Conservation (phyloP, 1,140 invertebrate species). For the Drosophila paulistorum region DNA sequence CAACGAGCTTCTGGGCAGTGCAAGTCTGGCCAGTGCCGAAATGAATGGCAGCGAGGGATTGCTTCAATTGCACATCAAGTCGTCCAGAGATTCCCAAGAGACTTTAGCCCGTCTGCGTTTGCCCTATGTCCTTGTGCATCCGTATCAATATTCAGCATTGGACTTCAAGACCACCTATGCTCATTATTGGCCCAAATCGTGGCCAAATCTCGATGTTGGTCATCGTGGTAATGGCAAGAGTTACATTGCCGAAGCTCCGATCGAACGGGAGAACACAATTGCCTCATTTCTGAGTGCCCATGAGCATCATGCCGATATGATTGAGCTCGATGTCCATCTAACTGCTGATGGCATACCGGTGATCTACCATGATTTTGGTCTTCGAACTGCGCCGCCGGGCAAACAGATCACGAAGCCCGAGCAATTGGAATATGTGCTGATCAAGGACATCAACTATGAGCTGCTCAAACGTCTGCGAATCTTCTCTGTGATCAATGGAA, state of each 20-base stretch:
- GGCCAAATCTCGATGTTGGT: slow-evolving; percentile 94
- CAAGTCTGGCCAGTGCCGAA: slow-evolving; percentile 85
- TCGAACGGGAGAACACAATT: slow-evolving; percentile 96
- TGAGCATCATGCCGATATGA: slow-evolving; percentile 94
- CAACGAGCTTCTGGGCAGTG: slow-evolving; percentile 89
- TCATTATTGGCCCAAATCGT: slow-evolving; percentile 92
- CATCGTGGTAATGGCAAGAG: slow-evolving; percentile 93
- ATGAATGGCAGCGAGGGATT: slow-evolving; percentile 88
- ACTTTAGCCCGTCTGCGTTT: slow-evolving; percentile 87
- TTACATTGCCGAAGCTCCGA: slow-evolving; percentile 87
- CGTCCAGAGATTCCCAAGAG: slow-evolving; percentile 83
- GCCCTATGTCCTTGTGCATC: slow-evolving; percentile 88
- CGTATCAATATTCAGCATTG: slow-evolving; percentile 87
- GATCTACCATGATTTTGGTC: slow-evolving; percentile 97
- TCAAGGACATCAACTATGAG: slow-evolving; percentile 94
- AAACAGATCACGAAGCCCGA: slow-evolving; percentile 87
- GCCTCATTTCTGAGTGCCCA: slow-evolving; percentile 95
- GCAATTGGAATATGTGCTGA: slow-evolving; percentile 93
- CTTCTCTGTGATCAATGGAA: slow-evolving; percentile 72
- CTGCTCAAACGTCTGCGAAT: slow-evolving; percentile 93
- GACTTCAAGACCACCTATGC: slow-evolving; percentile 92
- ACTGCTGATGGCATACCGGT: slow-evolving; percentile 97
- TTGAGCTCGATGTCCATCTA: slow-evolving; percentile 98
- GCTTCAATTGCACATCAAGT: slow-evolving; percentile 90
- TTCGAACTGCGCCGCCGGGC: slow-evolving; percentile 92